phyloP scores from a whole-genome alignment of 2,797 vertebrate genomes.

The Syngnathus acus region DNA sequence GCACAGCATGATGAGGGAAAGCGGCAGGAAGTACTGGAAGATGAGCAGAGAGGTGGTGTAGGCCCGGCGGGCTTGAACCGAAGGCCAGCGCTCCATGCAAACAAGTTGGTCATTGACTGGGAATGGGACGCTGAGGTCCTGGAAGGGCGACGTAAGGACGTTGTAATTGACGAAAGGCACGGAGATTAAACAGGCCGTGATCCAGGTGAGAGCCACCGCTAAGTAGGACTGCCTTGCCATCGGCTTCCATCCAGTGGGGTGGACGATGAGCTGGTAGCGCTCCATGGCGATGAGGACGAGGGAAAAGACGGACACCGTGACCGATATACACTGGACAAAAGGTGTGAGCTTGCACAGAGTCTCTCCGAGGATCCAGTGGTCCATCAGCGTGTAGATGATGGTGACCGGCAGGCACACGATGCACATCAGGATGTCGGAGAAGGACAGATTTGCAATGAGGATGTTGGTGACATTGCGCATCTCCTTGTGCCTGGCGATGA shows the following conservation, averaged over 20 bases:
- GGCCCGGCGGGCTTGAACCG: slow-evolving; percentile 59
- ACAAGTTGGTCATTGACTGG: slow-evolving; percentile 55
- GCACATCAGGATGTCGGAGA: slow-evolving; percentile 78
- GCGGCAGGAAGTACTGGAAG: slow-evolving; percentile 77
- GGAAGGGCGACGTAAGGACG: slow-evolving; percentile 60
- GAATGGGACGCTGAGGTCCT: slow-evolving; percentile 68
- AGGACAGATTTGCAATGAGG: slow-evolving; percentile 80
- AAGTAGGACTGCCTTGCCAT: slow-evolving; percentile 73
- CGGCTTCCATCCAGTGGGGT: slow-evolving; percentile 81
- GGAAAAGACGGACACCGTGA: slow-evolving; percentile 76
- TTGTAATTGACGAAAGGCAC: slow-evolving; percentile 73
- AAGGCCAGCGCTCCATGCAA: slow-evolving; percentile 76
- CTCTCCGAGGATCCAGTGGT: slow-evolving; percentile 78
- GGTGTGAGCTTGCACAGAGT: slow-evolving; percentile 75
- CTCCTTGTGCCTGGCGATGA: slow-evolving; percentile 75
- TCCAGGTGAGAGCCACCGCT: slow-evolving; percentile 75
- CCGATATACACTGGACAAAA: slow-evolving; percentile 74
- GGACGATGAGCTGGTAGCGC: slow-evolving; percentile 81
- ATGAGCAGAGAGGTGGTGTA: slow-evolving; percentile 76
- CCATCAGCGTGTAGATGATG: slow-evolving; percentile 81
- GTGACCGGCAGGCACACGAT: slow-evolving; percentile 76
- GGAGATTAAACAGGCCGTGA: slow-evolving; percentile 70
- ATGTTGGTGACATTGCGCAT: slow-evolving; percentile 83
- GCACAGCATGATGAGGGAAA: slow-evolving; percentile 70
- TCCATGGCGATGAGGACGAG: slow-evolving; percentile 81